A percentile compares a stretch with the other conserved stretches of the same genome.
phyloP scores from a whole-genome alignment of 2,797 vertebrate species.

The Anomalospiza imberbis region DNA sequence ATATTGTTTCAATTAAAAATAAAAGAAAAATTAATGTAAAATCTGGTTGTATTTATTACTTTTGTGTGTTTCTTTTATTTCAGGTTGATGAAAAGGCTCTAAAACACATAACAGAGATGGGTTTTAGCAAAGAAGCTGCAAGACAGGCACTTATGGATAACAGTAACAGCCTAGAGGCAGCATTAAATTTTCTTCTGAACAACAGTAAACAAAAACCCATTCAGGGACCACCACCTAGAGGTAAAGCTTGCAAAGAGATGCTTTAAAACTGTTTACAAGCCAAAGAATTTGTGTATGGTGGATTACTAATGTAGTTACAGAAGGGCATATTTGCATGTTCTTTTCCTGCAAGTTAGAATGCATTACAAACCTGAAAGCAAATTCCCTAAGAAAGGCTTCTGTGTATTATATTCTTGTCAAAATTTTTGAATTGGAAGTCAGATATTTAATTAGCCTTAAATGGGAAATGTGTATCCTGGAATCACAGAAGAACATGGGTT shows the following conservation, averaged over 20 bases:
- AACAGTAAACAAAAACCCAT: slow-evolving; percentile 78
- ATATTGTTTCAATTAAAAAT: slow-evolving; percentile 4
- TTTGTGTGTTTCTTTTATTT: slow-evolving; percentile 4
- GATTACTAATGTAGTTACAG: neutral
- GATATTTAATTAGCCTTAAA: neutral
- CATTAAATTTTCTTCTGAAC: slow-evolving; percentile 90
- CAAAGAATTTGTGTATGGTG: neutral
- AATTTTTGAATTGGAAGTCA: neutral
- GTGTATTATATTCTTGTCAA: neutral
- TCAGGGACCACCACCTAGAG: slow-evolving; percentile 82
- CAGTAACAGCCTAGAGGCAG: slow-evolving; percentile 93
- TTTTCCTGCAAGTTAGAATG: neutral
- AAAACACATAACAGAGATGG: slow-evolving; percentile 98
- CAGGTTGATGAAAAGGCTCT: slow-evolving; percentile 96
- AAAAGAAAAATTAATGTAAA: neutral
- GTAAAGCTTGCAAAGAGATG: slow-evolving; percentile 68
- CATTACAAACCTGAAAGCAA: neutral
- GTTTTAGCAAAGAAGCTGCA: slow-evolving; percentile 93
- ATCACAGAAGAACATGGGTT: neutral
- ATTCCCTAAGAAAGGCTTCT: neutral
- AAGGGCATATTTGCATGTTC: neutral
- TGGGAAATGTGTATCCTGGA: neutral
- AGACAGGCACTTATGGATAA: slow-evolving; percentile 95
- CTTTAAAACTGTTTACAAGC: neutral
- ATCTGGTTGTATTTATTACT: neutral